Conservation (phyloP, 2,888 invertebrate species). For the Itoplectis maculator region DNA sequence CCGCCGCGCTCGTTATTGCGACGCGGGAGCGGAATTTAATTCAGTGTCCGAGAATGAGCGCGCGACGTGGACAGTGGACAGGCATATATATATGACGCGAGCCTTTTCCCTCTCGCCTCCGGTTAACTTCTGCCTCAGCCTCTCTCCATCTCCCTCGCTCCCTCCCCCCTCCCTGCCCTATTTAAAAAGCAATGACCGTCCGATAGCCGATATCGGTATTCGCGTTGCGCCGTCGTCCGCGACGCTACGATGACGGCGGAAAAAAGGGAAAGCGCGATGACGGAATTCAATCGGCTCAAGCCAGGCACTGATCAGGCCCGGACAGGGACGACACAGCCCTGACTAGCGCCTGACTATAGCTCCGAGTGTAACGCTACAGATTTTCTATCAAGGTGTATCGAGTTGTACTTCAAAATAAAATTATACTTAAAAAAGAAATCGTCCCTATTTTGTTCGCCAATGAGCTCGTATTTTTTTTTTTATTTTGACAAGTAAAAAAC, state of each 20-base stretch:
- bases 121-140: background rate
- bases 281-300: background rate
- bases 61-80: no score
- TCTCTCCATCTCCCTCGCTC: conserved; percentile 9
- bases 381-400: no score
- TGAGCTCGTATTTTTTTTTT: no score
- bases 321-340: no score
- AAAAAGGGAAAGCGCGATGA: background rate
- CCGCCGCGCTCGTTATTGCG: conserved; percentile 26
- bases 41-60: conserved; percentile 51
- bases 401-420: no score
- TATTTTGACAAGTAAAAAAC: no score
- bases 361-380: no score
- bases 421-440: no score
- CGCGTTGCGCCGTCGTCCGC: background rate
- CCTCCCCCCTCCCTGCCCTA: background rate
- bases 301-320: no score
- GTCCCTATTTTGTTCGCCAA: no score
- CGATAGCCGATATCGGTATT: conserved; percentile 68
- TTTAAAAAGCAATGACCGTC: conserved; percentile 62
- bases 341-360: no score
- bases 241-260: background rate
- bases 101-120: background rate
- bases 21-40: conserved; percentile 59
- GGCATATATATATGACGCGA: conserved; percentile 17